Conservation (phyloP, 1,140 invertebrate genomes). For the Sitodiplosis mosellana region DNA sequence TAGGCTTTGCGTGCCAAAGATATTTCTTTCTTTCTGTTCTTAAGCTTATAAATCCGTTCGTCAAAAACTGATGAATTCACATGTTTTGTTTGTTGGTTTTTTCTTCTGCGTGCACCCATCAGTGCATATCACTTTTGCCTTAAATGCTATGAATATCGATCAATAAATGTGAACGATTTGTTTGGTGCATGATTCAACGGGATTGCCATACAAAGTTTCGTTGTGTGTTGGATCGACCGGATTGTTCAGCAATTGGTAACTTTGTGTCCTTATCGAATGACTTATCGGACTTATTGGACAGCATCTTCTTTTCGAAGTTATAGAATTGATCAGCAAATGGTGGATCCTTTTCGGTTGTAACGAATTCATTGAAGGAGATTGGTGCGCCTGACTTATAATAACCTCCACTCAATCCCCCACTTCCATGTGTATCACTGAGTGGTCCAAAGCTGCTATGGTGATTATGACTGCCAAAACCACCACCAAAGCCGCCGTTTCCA, state of each 20-base stretch:
- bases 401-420: neutral
- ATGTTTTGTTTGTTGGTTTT: no score
- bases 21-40: no score
- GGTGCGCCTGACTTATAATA: neutral
- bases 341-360: conserved; percentile 11
- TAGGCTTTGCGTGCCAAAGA: no score
- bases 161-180: neutral
- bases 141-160: no score
- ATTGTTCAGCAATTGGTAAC: neutral
- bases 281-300: conserved; percentile 8
- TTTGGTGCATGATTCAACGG: neutral
- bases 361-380: conserved; percentile 6
- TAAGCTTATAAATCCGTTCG: no score
- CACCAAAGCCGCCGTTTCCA: conserved; percentile 1
- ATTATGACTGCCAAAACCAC: neutral
- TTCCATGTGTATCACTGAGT: neutral
- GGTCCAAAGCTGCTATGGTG: neutral
- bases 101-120: no score
- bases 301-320: conserved; percentile 15
- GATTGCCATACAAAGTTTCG: neutral
- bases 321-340: conserved; percentile 18
- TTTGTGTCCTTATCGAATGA: neutral
- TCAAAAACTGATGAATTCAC: no score
- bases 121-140: no score
- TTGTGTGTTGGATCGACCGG: no score